phyloP scores from a whole-genome alignment of 2,113 vertebrate genomes.

The Nothobranchius furzeri region DNA sequence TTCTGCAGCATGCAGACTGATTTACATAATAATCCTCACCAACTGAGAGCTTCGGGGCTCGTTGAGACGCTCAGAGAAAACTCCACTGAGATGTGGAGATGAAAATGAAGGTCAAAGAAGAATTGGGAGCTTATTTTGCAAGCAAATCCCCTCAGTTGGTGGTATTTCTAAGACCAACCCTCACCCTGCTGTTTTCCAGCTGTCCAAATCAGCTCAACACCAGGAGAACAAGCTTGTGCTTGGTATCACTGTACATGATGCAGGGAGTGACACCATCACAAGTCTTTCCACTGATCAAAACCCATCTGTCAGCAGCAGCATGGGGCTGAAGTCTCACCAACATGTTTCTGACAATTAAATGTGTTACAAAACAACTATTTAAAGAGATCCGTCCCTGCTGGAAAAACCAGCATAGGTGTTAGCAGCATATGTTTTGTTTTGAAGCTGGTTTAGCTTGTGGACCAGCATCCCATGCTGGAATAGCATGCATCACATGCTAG shows the following conservation, averaged over 20 bases:
- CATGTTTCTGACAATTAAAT: too few relatives aligned
- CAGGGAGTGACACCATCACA: not conserved
- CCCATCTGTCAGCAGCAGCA: constrained; percentile 6
- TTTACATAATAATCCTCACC: constrained; percentile 17
- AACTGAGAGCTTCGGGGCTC: constrained; percentile 3
- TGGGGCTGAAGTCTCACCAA: not conserved
- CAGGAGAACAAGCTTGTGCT: constrained; percentile 29
- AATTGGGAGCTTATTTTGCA: not conserved
- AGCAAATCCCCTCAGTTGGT: constrained; percentile 18
- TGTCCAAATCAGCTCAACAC: constrained; percentile 13
- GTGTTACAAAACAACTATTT: too few relatives aligned
- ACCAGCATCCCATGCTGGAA: too few relatives aligned
- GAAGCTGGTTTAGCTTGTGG: too few relatives aligned
- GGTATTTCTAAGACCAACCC: constrained; percentile 11
- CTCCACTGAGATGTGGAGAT: constrained; percentile 1
- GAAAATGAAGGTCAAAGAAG: constrained; percentile 29
- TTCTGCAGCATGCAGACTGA: constrained; percentile 5
- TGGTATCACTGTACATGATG: not conserved
- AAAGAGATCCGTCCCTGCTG: too few relatives aligned
- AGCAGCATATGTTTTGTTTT: too few relatives aligned
- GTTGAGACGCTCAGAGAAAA: constrained; percentile 1
- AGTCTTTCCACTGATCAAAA: not conserved
- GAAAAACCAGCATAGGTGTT: too few relatives aligned
- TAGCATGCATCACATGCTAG: too few relatives aligned
- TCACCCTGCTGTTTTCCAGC: constrained; percentile 20